A percentile compares a stretch with the other conserved stretches of the same genome.
Evolutionary conservation across 2,888 invertebrate species (phyloP).

Genomic region (Eilema caniola): DNA sequence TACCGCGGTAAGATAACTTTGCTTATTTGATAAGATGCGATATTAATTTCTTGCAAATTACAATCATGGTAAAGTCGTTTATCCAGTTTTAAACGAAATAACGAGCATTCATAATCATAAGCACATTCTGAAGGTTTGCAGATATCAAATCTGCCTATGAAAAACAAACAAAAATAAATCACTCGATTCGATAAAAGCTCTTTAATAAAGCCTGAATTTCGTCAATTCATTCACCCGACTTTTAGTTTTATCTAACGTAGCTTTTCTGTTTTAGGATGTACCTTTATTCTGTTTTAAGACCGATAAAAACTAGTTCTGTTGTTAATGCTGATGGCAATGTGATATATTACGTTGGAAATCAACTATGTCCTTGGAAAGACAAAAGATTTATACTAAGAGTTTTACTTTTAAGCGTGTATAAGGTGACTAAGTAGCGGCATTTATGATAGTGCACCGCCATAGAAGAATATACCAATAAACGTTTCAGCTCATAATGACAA

Average conservation of each 20-base stretch:
- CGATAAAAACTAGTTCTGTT: background rate
- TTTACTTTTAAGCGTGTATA: background rate
- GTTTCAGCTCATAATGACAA: too few species aligned
- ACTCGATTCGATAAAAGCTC: background rate
- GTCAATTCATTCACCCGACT: conserved; percentile 32
- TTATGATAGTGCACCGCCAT: too few species aligned
- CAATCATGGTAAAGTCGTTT: background rate
- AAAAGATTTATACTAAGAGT: too few species aligned
- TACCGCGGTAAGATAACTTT: background rate
- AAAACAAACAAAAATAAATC: conserved; percentile 5
- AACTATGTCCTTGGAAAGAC: too few species aligned
- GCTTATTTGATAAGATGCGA: background rate
- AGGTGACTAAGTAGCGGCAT: background rate
- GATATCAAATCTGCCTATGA: background rate
- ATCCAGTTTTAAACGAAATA: background rate
- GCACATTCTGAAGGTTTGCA: conserved; percentile 1
- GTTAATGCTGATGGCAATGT: background rate
- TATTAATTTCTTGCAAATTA: background rate
- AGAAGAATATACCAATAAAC: too few species aligned
- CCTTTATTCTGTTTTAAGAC: background rate
- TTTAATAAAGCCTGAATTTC: background rate
- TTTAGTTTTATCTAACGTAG: background rate
- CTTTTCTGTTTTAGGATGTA: background rate
- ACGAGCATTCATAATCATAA: background rate
- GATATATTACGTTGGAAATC: background rate